Evolutionary conservation across 2,113 vertebrate species (phyloP), one percentile per base, ranked within the genome.

Genomic region (Thomomys bottae): DNA sequence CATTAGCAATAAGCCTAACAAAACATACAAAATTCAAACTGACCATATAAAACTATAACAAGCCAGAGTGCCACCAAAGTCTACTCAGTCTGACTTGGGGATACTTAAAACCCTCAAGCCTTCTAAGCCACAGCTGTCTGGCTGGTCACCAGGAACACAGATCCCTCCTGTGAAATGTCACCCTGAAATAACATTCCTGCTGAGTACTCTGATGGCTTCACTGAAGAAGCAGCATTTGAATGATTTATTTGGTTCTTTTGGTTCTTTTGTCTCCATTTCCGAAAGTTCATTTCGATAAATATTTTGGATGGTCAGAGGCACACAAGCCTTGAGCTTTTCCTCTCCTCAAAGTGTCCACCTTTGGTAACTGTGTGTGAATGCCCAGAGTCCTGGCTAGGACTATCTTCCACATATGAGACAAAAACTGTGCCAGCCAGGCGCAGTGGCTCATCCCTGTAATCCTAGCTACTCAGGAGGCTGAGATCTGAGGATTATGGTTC

Each of bases 181-280:
- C 71, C 79, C 89, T 68, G 12, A 87, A 85, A 67, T 84, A 75
- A 93, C 79, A 82, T 5, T 10, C 54, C 12, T 0, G 10, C 28
- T 79, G 24, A 23, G 6, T 36, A 67, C 36, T 36, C 26, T 61
- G 71, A 70, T 71, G 75, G 88, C 32, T 73, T 89, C 71, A 75
- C 24, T n/a, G 23, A 18, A 84, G 57, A 20, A 87, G 63, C 20
- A 82, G 42, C 40, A 23, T 61, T 32, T 78, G 75, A 89, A 75
- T 87, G 67, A 75, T 80, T 88, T 88, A 88, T 83, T 61, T 83
- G 57, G 38, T 82, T 64, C 87, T 93, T 93, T 77, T 89, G 49
- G 14, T 54, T 54, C 49, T 17, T 17, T 54, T 54, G 49, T 54
- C 18, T 54, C 49, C 49, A 54, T 54, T 54, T 54, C 17, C 49